Evolutionary conservation across 2,888 invertebrate genomes (phyloP).

Genomic region (Eupithecia subfuscata): DNA sequence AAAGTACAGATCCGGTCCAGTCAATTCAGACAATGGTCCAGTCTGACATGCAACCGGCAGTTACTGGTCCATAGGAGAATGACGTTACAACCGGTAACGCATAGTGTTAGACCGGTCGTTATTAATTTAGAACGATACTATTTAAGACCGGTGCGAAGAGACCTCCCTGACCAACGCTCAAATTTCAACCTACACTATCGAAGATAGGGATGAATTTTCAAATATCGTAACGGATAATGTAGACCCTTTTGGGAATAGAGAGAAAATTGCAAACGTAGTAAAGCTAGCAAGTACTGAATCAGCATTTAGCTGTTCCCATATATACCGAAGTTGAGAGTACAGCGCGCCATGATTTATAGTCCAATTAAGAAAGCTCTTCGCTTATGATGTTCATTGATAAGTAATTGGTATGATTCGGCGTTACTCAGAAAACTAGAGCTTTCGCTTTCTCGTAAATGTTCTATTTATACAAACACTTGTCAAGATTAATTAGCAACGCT

Average conservation of each 20-base stretch:
- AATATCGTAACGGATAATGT: slow-evolving; percentile 38
- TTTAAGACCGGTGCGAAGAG: slow-evolving; percentile 55
- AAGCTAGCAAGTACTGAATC: slow-evolving; percentile 75
- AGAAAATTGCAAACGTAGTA: slow-evolving; percentile 70
- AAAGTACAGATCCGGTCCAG: too few relatives aligned
- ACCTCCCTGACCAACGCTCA: slow-evolving; percentile 47
- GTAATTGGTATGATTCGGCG: slow-evolving; percentile 32
- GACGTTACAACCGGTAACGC: too few relatives aligned
- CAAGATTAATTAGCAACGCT: neutral
- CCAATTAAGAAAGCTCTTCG: slow-evolving; percentile 74
- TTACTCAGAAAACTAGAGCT: slow-evolving; percentile 14
- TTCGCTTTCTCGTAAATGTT: neutral
- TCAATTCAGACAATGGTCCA: too few relatives aligned
- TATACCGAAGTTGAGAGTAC: slow-evolving; percentile 67
- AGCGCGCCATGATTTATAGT: slow-evolving; percentile 75
- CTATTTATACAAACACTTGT: neutral
- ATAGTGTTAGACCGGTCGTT: too few relatives aligned
- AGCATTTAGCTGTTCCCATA: slow-evolving; percentile 72
- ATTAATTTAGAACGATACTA: too few relatives aligned
- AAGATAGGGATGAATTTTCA: slow-evolving; percentile 48
- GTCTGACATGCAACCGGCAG: too few relatives aligned
- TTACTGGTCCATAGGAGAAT: too few relatives aligned
- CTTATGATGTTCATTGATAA: slow-evolving; percentile 60
- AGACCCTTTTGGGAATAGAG: slow-evolving; percentile 47
- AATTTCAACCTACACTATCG: slow-evolving; percentile 46